phyloP scores from a whole-genome alignment of 2,888 invertebrate genomes.

The Theretra japonica region DNA sequence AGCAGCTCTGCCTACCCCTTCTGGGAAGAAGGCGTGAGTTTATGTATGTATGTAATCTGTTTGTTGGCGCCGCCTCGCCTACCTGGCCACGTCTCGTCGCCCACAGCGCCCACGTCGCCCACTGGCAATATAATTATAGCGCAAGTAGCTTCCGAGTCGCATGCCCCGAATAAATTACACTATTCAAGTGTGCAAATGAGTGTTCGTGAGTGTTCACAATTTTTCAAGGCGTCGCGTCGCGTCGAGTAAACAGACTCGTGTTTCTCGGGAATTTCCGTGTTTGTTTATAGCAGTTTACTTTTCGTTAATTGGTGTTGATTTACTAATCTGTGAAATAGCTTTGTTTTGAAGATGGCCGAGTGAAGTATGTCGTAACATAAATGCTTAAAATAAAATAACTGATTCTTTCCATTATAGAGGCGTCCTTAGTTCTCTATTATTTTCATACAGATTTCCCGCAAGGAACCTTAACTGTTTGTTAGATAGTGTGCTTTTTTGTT shows the following conservation, averaged over 20 bases:
- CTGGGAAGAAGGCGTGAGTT: no score
- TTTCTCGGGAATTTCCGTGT: not conserved
- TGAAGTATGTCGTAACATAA: not conserved
- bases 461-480: no score
- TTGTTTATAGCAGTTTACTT: not conserved
- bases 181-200: not conserved
- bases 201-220: not conserved
- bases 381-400: not conserved
- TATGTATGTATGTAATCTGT: no score
- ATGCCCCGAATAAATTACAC: slow-evolving; percentile 1
- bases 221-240: not conserved
- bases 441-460: no score
- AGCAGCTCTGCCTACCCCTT: no score
- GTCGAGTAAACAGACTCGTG: not conserved
- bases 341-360: not conserved
- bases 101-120: not conserved
- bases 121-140: not conserved
- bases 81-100: not conserved
- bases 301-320: not conserved
- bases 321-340: not conserved
- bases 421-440: no score
- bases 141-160: not conserved
- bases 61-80: not conserved
- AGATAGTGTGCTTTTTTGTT: no score
- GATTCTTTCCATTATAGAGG: no score